Evolutionary conservation across 2,888 invertebrate genomes (phyloP).

Genomic region (Abrostola tripartita): DNA sequence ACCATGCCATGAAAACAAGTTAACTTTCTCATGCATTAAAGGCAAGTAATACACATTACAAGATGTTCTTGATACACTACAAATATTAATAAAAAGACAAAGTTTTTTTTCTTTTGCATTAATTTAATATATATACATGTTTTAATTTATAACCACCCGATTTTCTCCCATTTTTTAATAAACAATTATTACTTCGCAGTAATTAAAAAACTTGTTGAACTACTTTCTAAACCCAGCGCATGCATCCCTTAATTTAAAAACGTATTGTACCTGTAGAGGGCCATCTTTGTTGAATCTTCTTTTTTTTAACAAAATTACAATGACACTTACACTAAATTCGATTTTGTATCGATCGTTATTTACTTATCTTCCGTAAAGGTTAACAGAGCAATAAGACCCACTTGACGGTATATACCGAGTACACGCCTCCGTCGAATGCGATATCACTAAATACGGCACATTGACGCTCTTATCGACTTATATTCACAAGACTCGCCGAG

Average conservation of each 20-base stretch:
- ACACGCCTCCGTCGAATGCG: conserved; percentile 82
- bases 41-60: no score
- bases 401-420: conserved; percentile 66
- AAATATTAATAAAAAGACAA: no score
- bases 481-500: conserved; percentile 77
- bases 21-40: conserved; percentile 3
- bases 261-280: conserved; percentile 78
- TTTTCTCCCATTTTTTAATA: neutral
- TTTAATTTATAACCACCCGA: neutral
- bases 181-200: neutral
- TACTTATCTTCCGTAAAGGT: conserved; percentile 68
- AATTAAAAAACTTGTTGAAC: neutral
- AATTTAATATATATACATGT: neutral
- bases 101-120: neutral
- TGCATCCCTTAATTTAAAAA: conserved; percentile 30
- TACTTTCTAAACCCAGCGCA: conserved; percentile 19
- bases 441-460: conserved; percentile 82
- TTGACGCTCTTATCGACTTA: conserved; percentile 81
- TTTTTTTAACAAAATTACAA: conserved; percentile 62
- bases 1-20: neutral
- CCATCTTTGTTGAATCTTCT: conserved; percentile 75
- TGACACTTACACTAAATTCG: conserved; percentile 57
- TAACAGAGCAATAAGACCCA: conserved; percentile 68
- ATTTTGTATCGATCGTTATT: conserved; percentile 55
- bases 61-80: no score